Base-by-base conservation (phyloP, 1,140 invertebrate genomes). In the Brachionus plicatilis region DNA sequence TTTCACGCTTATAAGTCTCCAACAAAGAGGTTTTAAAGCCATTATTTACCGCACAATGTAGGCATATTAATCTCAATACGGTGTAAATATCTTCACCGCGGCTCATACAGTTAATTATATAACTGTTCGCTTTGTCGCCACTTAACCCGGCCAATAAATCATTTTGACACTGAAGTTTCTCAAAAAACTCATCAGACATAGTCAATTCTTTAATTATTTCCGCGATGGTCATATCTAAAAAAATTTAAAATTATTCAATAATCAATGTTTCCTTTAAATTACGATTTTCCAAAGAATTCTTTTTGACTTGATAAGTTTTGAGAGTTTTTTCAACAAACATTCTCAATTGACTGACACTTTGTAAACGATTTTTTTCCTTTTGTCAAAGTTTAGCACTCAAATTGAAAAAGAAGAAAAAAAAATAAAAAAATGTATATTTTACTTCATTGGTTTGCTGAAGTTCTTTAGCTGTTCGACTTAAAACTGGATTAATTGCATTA, bases 1-100 rank as follows among this genome's bases (percentile, higher is more conserved):
- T 92, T 90, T 98, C 95, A 85, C 94, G 91, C 88, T 96, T 96
- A 89, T 99, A 99, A 88, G 94, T 93, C 86, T 97, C 95, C 24
- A 97, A 88, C 3, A 94, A 90, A 90, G 97, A 97, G 24, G 92
- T 93, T 88, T 97, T 97, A 0, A 98, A 91, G 0, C 96, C 96
- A 85, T 94, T 90, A 84, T 94, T 94, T 11, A 94, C 94, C 14
- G 93, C 91, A 85, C 94, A 95, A 90, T 97, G 95, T 79, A 76
- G 37, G 45, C 75, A 72, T 47, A 72, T 53, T 9, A 79, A 41
- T 24, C 66, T 45, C n/a, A 72, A 24, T 11, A 84, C 83, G 17
- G 14, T 79, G 83, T 66, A 76, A 14, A 84, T 76, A 53, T 84
- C 83, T 2, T 93, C 93, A 87, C 94, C 93, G 86, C 93, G 93